These are phyloP conservation scores for Polydrusus cervinus DNA, from an alignment of 2,888 invertebrate species.

Conservation along the genomic window DNA sequence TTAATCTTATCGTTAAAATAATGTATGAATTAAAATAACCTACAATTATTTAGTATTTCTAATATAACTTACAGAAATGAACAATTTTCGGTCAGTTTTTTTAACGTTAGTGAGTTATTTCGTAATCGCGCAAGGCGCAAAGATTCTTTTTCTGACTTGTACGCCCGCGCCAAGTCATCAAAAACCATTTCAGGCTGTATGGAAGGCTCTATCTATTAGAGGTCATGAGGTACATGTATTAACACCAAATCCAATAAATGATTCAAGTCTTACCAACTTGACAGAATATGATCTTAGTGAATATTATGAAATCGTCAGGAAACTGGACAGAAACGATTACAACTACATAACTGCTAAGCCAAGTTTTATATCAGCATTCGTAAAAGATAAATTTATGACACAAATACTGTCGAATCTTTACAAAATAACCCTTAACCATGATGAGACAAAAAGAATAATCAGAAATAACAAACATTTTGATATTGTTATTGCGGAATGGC, in stretches of 20 bases:
- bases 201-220: slow-evolving; percentile 55
- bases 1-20: slow-evolving; percentile 4
- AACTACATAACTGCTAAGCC: slow-evolving; percentile 50
- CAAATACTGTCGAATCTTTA: slow-evolving; percentile 45
- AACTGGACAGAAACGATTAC: neutral
- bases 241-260: slow-evolving; percentile 55
- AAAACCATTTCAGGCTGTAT: slow-evolving; percentile 56
- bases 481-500: slow-evolving; percentile 62
- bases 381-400: slow-evolving; percentile 54
- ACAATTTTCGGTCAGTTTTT: slow-evolving; percentile 3
- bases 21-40: neutral
- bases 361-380: slow-evolving; percentile 51
- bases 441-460: slow-evolving; percentile 50
- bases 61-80: slow-evolving; percentile 1
- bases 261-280: slow-evolving; percentile 52
- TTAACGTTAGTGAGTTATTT: slow-evolving; percentile 24
- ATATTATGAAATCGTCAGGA: slow-evolving; percentile 36
- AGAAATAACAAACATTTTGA: slow-evolving; percentile 62
- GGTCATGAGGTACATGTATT: slow-evolving; percentile 57
- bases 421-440: slow-evolving; percentile 48
- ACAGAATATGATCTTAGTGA: slow-evolving; percentile 55
- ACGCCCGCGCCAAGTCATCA: slow-evolving; percentile 57
- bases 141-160: slow-evolving; percentile 55
- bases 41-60: neutral
- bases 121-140: slow-evolving; percentile 32